Base-by-base conservation (phyloP, 2,797 vertebrate genomes). In the Furcifer pardalis region DNA sequence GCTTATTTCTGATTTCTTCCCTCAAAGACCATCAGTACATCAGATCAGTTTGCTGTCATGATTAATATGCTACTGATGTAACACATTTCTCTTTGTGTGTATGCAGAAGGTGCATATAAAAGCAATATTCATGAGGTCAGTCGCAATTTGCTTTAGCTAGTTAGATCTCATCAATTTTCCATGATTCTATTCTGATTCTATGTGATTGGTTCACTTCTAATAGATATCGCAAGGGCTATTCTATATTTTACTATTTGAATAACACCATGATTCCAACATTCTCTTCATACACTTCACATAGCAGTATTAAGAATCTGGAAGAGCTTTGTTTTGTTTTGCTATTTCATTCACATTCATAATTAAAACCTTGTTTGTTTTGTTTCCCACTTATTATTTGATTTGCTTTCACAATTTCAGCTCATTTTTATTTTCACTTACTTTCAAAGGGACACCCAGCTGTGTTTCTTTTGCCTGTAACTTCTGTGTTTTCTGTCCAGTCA, bases 61-160 rank as follows among this genome's bases (percentile, higher is more conserved):
- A 59, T 59, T 59, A 76, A 76, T 76, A 25, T 76, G 74, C 49
- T 56, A 49, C 21, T 76, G 74, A 76, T 76, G 21, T 76, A 76
- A 21, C 10, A 59, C 46, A 23, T 76, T 76, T 66, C 86, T 37
- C 74, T 76, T 76, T 59, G 52, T 76, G 74, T 37, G 2, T 37
- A 76, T 37, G 49, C 32, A 27, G 25, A 76, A 76, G 74, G 49
- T 59, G 52, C 4, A 37, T 37, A 37, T 59, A 59, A 76, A 76
- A 76, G 74, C 74, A 76, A 37, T 59, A 59, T 76, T 76, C 52
- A 56, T 76, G 52, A 76, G 5, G 32, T 76, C 30, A 59, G 23
- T 59, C 27, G 32, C 74, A 76, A 59, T 59, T 56, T 76, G 52
- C 23, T 59, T 59, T 52, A 25, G 49, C 74, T 76, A 56, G 32